A percentile compares a stretch with the other conserved stretches of the same genome.
These are phyloP conservation scores for Clarias batrachus DNA, from an alignment of 2,113 vertebrate genomes.

Conservation along the genomic window DNA sequence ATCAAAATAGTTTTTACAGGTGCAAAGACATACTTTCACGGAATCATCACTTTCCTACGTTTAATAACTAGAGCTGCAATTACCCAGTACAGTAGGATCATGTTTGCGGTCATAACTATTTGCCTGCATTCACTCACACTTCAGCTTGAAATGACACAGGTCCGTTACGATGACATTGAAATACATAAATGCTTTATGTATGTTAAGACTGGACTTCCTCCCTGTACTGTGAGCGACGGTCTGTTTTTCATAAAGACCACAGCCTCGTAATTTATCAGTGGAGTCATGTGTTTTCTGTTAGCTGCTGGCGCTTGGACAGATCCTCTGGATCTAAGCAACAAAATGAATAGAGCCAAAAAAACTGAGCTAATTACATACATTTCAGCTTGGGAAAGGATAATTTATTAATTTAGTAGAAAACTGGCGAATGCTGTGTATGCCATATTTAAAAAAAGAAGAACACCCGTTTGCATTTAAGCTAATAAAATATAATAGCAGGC, in stretches of 20 bases:
- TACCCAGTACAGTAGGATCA: neutral
- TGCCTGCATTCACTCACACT: neutral
- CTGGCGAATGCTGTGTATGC: neutral
- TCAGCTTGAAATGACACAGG: constrained; percentile 3
- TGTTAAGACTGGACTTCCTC: constrained; percentile 6
- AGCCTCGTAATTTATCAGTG: constrained; percentile 23
- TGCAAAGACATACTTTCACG: neutral
- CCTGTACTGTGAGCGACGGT: neutral
- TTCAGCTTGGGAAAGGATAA: constrained; percentile 29
- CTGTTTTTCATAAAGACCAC: constrained; percentile 10
- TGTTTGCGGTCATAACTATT: neutral
- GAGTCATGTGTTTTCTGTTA: constrained; percentile 41
- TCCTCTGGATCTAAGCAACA: constrained; percentile 34
- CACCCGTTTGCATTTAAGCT: neutral
- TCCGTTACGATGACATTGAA: neutral
- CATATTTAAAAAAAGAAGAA: neutral
- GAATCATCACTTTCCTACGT: neutral
- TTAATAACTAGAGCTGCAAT: neutral
- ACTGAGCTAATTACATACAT: constrained; percentile 45
- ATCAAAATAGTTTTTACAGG: neutral
- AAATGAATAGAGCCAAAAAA: constrained; percentile 31
- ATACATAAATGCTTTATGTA: neutral
- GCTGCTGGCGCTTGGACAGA: constrained; percentile 44
- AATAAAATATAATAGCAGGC: neutral
- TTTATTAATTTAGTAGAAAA: constrained; percentile 26